Evolutionary conservation across 2,888 invertebrate species (phyloP).

Genomic region (Anaspis maculata): DNA sequence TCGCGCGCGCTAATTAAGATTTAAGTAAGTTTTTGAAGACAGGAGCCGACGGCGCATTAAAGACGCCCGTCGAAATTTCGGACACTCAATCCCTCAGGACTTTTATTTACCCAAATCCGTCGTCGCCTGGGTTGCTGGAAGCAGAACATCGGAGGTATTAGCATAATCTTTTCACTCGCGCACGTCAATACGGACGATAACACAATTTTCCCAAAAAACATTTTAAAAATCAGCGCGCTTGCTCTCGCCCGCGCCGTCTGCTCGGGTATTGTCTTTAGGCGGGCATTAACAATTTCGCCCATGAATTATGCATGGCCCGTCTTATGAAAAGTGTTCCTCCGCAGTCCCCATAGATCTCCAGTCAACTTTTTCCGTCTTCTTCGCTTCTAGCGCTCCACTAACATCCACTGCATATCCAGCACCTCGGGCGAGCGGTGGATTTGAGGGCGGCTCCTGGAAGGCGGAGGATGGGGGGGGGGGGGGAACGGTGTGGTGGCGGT

Average conservation of each 20-base stretch:
- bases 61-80: no score
- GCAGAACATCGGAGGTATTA: conserved; percentile 14
- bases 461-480: no score
- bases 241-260: no score
- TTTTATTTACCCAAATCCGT: conserved; percentile 2
- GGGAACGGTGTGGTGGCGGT: no score
- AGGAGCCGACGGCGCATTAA: no score
- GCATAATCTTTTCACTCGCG: conserved; percentile 19
- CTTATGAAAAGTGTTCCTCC: conserved; percentile 24
- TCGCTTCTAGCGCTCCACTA: no score
- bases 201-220: conserved; percentile 21
- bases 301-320: conserved; percentile 33
- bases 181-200: conserved; percentile 20
- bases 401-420: no score
- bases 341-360: conserved; percentile 19
- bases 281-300: conserved; percentile 32
- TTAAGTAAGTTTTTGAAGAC: no score
- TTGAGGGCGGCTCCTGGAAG: no score
- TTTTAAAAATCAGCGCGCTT: conserved; percentile 26
- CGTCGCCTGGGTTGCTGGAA: conserved; percentile 11
- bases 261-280: conserved; percentile 31
- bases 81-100: no score
- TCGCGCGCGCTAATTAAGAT: no score
- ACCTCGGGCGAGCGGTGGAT: no score
- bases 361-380: conserved; percentile 20